These are phyloP conservation scores for Automeris io DNA, from an alignment of 2,888 invertebrate species.

Conservation along the genomic window DNA sequence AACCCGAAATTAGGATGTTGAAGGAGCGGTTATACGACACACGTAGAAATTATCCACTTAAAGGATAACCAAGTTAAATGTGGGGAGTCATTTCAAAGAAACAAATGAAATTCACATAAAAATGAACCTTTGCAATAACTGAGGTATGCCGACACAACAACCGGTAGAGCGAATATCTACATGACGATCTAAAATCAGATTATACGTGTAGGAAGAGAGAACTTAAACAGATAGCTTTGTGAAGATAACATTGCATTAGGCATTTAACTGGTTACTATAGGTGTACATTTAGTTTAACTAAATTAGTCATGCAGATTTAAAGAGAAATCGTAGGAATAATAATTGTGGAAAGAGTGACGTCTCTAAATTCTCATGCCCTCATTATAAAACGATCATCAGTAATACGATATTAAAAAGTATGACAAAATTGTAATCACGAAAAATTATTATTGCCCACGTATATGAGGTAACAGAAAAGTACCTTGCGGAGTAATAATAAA, in stretches of 20 bases:
- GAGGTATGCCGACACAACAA: slow-evolving; percentile 9
- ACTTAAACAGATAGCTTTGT: slow-evolving; percentile 1
- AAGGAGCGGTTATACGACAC: too few species aligned
- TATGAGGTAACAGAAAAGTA: too few species aligned
- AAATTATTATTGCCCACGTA: too few species aligned
- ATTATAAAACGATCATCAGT: too few species aligned
- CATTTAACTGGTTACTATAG: slow-evolving; percentile 36
- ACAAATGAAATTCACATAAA: neutral
- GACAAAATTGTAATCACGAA: too few species aligned
- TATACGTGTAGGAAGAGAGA: slow-evolving; percentile 13
- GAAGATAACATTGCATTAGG: slow-evolving; percentile 30
- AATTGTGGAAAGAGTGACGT: slow-evolving; percentile 1
- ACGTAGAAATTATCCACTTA: too few species aligned
- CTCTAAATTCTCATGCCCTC: too few species aligned
- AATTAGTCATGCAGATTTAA: slow-evolving; percentile 24
- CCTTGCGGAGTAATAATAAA: too few species aligned
- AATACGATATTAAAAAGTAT: too few species aligned
- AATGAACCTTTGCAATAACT: neutral
- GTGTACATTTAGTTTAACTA: slow-evolving; percentile 32
- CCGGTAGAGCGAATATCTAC: slow-evolving; percentile 18
- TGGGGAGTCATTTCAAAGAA: neutral
- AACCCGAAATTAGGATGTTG: too few species aligned
- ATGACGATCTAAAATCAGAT: slow-evolving; percentile 28
- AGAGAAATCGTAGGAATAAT: slow-evolving; percentile 5
- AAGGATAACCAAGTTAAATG: too few species aligned